Conservation (phyloP, 2,113 vertebrate genomes). For the Gyps fulvus region DNA sequence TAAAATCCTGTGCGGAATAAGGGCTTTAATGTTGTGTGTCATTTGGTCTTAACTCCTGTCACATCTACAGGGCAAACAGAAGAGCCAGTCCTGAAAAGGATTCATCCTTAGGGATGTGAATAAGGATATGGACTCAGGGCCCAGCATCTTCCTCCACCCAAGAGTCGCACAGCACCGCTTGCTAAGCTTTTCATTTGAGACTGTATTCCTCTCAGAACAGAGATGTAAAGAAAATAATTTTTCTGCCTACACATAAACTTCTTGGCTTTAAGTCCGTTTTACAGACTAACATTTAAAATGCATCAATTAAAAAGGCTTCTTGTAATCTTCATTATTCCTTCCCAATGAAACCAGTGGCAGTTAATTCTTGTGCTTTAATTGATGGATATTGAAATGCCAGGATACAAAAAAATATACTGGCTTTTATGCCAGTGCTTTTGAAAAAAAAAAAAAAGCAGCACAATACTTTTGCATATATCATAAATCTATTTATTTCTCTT, state of each 20-base stretch:
- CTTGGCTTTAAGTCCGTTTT: not conserved
- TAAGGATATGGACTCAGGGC: not conserved
- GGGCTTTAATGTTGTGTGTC: not conserved
- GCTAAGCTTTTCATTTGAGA: not conserved
- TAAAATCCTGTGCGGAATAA: not conserved
- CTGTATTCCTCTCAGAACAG: not conserved
- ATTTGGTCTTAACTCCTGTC: not conserved
- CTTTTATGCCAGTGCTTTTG: not conserved
- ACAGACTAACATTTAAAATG: not conserved
- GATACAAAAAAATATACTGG: not conserved
- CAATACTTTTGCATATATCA: not conserved
- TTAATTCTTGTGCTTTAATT: constrained; percentile 30
- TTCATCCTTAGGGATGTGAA: not conserved
- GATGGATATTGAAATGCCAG: constrained; percentile 24
- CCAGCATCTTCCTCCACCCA: not conserved
- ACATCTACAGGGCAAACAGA: not conserved
- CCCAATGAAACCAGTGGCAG: not conserved
- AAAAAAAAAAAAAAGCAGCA: not conserved
- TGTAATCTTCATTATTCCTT: not conserved
- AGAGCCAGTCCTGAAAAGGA: not conserved
- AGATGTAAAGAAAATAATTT: not conserved
- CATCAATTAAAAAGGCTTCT: not conserved
- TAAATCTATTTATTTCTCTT: not conserved
- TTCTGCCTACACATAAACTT: not conserved
- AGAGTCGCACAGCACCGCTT: fast-evolving